These are phyloP conservation scores for Coregonus ussuriensis DNA, from an alignment of 2,797 vertebrate species.

Conservation along the genomic window DNA sequence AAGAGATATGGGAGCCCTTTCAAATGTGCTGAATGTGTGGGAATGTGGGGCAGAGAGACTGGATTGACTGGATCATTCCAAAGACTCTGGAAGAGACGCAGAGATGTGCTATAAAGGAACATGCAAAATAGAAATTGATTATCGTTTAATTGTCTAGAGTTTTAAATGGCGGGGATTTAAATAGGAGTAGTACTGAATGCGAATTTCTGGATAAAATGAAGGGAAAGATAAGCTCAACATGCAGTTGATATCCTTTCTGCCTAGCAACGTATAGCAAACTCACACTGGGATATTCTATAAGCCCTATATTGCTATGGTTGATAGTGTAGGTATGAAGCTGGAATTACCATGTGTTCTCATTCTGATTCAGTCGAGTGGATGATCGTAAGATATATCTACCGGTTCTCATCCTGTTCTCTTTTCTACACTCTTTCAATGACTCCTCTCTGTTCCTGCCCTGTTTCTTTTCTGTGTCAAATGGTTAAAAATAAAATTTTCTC, in stretches of 20 bases:
- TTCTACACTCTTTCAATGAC: background rate
- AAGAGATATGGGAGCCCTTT: background rate
- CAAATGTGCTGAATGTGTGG: constrained; percentile 3
- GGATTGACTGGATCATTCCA: background rate
- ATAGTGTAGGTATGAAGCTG: background rate
- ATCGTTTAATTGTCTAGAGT: background rate
- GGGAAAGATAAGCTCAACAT: background rate
- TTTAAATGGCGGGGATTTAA: background rate
- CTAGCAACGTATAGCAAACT: background rate
- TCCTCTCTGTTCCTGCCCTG: constrained; percentile 4
- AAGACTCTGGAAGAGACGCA: background rate
- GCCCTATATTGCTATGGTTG: background rate
- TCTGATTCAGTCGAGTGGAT: background rate
- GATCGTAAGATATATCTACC: too few relatives aligned
- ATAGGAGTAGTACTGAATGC: background rate
- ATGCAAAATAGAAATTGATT: background rate
- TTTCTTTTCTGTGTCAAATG: constrained; percentile 7
- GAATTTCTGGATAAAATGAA: background rate
- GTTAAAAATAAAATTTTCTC: background rate
- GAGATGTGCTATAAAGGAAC: background rate
- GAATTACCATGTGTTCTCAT: background rate
- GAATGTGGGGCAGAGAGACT: background rate
- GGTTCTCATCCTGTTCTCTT: background rate
- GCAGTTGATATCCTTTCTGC: background rate
- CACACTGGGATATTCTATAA: background rate